Conservation (phyloP, 2,888 invertebrate species). For the Nipponacmea schrenckii region DNA sequence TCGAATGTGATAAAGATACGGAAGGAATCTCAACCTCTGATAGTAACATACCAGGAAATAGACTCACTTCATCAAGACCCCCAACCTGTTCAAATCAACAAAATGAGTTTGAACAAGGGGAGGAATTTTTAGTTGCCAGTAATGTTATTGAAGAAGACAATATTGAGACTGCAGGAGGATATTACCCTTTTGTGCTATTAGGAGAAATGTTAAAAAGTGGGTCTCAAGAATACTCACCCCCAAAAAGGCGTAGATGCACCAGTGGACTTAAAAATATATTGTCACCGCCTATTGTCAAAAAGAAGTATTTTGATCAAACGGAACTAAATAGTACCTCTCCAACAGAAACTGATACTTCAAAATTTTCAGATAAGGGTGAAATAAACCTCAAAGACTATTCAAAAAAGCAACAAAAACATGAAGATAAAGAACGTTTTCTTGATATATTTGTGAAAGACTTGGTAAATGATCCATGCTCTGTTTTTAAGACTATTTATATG, state of each 20-base stretch:
- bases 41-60: too few species aligned
- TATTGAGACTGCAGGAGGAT: conserved; percentile 18
- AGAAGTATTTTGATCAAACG: conserved; percentile 18
- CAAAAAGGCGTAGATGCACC: background rate
- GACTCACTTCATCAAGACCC: too few species aligned
- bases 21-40: too few species aligned
- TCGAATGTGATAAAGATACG: too few species aligned
- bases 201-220: conserved; percentile 36
- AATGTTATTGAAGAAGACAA: conserved; percentile 4
- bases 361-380: background rate
- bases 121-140: background rate
- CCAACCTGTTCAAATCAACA: background rate
- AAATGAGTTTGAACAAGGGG: background rate
- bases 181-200: conserved; percentile 48
- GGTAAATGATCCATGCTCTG: conserved; percentile 30
- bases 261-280: background rate
- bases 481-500: too few species aligned
- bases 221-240: conserved; percentile 14
- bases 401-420: conserved; percentile 9
- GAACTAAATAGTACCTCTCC: conserved; percentile 23
- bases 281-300: conserved; percentile 14
- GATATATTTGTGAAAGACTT: conserved; percentile 56
- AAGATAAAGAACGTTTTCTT: conserved; percentile 39
- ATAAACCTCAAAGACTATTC: conserved; percentile 14
- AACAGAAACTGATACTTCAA: conserved; percentile 5